Conservation (phyloP, 2,113 vertebrate genomes). For the Ictalurus furcatus region DNA sequence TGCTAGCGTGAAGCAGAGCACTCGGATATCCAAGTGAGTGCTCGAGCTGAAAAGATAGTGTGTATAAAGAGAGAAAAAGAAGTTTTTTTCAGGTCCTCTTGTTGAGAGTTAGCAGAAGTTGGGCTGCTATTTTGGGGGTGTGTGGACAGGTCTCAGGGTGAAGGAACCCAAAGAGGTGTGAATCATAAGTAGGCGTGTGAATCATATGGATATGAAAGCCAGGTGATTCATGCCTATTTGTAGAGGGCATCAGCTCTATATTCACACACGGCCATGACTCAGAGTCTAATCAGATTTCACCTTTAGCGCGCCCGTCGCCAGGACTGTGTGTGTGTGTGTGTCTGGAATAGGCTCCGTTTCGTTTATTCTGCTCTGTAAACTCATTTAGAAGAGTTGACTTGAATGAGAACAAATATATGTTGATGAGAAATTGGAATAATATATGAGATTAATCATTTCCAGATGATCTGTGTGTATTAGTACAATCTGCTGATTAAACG, state of each 20-base stretch:
- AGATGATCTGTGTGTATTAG: not conserved
- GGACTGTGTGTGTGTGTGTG: constrained; percentile 1
- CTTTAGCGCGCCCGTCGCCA: not conserved
- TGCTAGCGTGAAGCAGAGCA: not conserved
- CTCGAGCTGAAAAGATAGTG: not conserved
- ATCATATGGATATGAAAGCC: constrained; percentile 29
- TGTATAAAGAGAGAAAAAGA: not conserved
- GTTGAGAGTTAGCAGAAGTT: not conserved
- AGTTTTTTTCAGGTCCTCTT: not conserved
- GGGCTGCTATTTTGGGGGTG: not conserved
- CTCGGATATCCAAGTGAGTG: not conserved
- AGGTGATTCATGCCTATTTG: constrained; percentile 48
- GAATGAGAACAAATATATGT: constrained; percentile 15
- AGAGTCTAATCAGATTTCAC: constrained; percentile 39
- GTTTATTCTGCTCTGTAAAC: not conserved
- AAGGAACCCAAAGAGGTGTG: constrained; percentile 29
- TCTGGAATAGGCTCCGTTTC: not conserved
- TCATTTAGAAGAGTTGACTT: not conserved
- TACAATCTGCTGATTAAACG: not conserved
- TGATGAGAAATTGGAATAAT: constrained; percentile 1
- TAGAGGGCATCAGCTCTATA: constrained; percentile 37
- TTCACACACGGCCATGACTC: constrained; percentile 46
- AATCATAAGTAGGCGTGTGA: constrained; percentile 44
- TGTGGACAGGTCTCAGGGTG: constrained; percentile 32
- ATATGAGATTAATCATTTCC: constrained; percentile 4